Percentiles rank a stretch among this genome's conserved stretches.
Conservation (phyloP, 2,113 vertebrate genomes). For the Zapus hudsonius region DNA sequence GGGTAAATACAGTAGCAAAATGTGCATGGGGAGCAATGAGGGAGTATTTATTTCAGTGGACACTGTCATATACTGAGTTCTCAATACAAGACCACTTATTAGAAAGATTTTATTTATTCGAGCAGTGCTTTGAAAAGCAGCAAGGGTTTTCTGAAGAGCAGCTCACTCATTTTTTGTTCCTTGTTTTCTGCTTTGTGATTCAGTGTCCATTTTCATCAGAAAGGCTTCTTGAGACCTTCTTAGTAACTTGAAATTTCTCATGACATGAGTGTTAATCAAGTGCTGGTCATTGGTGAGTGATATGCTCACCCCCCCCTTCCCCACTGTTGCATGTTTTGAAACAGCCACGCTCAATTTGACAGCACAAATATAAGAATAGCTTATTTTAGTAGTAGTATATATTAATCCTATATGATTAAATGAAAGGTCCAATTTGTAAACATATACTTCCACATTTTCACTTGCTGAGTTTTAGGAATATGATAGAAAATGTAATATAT, state of each 20-base stretch:
- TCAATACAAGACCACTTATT: background rate
- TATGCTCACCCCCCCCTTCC: too few relatives aligned
- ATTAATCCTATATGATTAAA: background rate
- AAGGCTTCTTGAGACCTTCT: constrained; percentile 3
- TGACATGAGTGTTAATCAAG: background rate
- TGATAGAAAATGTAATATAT: constrained; percentile 20
- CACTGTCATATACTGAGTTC: constrained; percentile 1
- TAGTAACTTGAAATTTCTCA: background rate
- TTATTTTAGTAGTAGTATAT: background rate
- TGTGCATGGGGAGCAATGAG: constrained; percentile 25
- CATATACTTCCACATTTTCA: constrained; percentile 11
- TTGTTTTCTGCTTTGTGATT: background rate
- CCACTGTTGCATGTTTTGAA: constrained; percentile 16
- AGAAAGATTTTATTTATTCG: constrained; percentile 22
- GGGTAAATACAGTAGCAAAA: constrained; percentile 54
- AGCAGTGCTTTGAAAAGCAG: constrained; percentile 10
- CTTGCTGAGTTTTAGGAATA: constrained; percentile 14
- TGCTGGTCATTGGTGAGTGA: background rate
- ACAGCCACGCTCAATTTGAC: background rate
- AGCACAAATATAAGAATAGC: background rate
- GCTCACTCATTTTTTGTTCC: constrained; percentile 21
- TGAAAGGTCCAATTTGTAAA: background rate
- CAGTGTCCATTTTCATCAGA: constrained; percentile 20
- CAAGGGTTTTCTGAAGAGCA: background rate
- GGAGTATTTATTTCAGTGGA: constrained; percentile 37